These are phyloP conservation scores for Acanthis flammea DNA, from an alignment of 2,797 vertebrate species.

Conservation along the genomic window DNA sequence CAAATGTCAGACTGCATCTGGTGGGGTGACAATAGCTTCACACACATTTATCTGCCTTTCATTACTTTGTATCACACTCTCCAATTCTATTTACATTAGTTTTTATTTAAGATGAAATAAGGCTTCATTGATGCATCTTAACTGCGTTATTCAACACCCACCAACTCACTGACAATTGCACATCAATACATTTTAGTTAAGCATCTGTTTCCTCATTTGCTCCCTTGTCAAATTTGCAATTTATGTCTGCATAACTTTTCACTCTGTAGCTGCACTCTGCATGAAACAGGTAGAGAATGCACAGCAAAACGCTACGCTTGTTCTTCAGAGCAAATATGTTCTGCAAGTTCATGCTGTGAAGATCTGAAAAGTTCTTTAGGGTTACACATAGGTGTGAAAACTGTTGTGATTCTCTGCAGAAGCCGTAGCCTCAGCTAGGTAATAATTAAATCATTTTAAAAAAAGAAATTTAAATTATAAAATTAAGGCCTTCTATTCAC, in stretches of 20 bases:
- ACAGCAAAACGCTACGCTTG: conserved; percentile 55
- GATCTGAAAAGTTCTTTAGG: conserved; percentile 65
- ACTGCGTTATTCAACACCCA: conserved; percentile 44
- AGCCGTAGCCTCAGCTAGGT: conserved; percentile 45
- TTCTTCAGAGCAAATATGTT: conserved; percentile 69
- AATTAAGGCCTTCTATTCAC: not conserved
- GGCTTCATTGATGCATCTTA: conserved; percentile 37
- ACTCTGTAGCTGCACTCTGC: conserved; percentile 66
- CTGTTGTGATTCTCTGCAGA: conserved; percentile 43
- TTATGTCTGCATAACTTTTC: conserved; percentile 81
- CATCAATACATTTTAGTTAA: conserved; percentile 61
- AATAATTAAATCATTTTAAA: conserved; percentile 48
- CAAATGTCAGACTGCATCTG: not conserved
- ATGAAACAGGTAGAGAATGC: conserved; percentile 72
- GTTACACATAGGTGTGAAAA: conserved; percentile 71
- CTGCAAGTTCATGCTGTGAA: conserved; percentile 75
- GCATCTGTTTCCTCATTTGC: conserved; percentile 71
- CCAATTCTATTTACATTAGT: conserved; percentile 24
- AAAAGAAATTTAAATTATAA: not conserved
- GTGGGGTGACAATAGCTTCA: not conserved
- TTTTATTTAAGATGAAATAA: conserved; percentile 25
- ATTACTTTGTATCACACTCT: not conserved
- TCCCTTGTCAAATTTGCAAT: conserved; percentile 76
- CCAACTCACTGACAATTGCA: conserved; percentile 62
- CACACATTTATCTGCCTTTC: not conserved